Percentiles rank a stretch among this genome's conserved stretches.
Conservation (phyloP, 2,797 vertebrate genomes). For the Rhinoraja longicauda region DNA sequence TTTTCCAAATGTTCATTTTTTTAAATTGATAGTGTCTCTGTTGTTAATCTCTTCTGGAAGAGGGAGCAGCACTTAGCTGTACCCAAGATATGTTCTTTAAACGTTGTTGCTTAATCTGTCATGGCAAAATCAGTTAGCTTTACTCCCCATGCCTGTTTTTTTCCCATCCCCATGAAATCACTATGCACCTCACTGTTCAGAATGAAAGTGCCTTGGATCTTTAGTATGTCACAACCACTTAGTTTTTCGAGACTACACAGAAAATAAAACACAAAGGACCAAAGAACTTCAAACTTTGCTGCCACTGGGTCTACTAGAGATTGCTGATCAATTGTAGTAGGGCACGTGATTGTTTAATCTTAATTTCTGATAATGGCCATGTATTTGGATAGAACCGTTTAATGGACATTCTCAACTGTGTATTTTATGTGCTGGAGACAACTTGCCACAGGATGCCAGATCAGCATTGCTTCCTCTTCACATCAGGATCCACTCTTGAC, state of each 20-base stretch:
- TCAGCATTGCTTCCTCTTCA: not conserved
- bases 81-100: conserved; percentile 1
- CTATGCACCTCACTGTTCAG: conserved; percentile 27
- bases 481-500: not conserved
- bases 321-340: not conserved
- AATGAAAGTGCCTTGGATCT: conserved; percentile 31
- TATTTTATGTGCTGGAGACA: not conserved
- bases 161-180: not conserved
- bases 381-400: conserved; percentile 12
- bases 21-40: not conserved
- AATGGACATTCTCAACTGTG: not conserved
- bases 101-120: not conserved
- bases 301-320: not conserved
- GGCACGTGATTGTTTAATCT: not conserved
- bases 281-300: conserved; percentile 35
- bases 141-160: not conserved
- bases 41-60: conserved; percentile 3
- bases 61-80: not conserved
- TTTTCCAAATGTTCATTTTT: conserved; percentile 13
- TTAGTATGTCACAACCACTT: conserved; percentile 50
- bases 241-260: conserved; percentile 41
- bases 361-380: not conserved
- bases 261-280: conserved; percentile 22
- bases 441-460: conserved; percentile 19
- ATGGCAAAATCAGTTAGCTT: not conserved